Base-by-base conservation (phyloP, 2,797 vertebrate species). In the Enteromius treurensis region DNA sequence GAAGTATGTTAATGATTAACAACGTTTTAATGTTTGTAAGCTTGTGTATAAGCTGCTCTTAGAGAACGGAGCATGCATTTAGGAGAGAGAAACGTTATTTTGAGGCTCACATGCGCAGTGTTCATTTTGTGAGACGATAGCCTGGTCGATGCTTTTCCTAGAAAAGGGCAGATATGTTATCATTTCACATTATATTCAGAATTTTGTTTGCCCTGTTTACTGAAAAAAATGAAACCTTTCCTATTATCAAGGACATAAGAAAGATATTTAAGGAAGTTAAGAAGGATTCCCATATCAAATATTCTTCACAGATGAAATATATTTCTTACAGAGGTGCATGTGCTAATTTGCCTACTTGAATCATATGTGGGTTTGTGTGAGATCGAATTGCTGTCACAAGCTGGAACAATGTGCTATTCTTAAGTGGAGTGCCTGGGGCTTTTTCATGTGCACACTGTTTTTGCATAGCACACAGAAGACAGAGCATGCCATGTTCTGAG, bases 391-490 rank as follows among this genome's bases (percentile, higher is more conserved):
- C 19, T 34, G 9, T 60, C 58, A 47, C 81, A 74, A 83, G 84
- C 73, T 73, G n/a, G 40, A 83, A 77, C 74, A 81, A 37, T 79
- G 75, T 87, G 77, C 78, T 80, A 17, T 40, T 29, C 32, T 79
- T 85, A 77, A 77, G 67, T 23, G 40, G 23, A 29, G 60, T 80
- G 70, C 79, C 40, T 67, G 45, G 21, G 70, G 79, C 62, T 34
- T 82, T 86, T 84, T 47, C 60, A 37, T 71, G 51, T 64, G 76
- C 55, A 64, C 42, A 47, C 74, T 81, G 78, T 79, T 79, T 84
- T 78, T 83, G 81, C 77, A 83, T 81, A 70, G 49, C 73, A 79
- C 67, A 77, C 58, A 77, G 42, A 75, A 81, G 32, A 80, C 64
- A 42, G 40, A 32, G 49, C 53, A 23, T 69, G 26, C 37, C 65